phyloP scores from a whole-genome alignment of 2,888 invertebrate species.

The Hedya salicella region DNA sequence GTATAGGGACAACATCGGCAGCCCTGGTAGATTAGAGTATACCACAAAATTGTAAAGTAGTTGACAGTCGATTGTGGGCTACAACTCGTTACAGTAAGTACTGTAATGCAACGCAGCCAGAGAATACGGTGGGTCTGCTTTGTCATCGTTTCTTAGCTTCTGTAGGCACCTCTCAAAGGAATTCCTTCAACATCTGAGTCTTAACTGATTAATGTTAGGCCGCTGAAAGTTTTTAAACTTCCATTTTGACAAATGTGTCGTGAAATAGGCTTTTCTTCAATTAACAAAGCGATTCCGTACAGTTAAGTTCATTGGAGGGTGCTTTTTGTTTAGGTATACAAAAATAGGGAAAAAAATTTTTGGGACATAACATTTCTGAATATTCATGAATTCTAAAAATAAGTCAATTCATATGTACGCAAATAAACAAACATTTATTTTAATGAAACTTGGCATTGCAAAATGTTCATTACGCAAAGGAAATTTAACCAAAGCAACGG shows the following conservation, averaged over 20 bases:
- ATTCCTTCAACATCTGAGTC: slow-evolving; percentile 72
- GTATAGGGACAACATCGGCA: slow-evolving; percentile 7
- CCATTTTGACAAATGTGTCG: slow-evolving; percentile 57
- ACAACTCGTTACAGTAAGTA: slow-evolving; percentile 19
- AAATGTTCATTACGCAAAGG: no score
- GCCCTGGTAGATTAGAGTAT: slow-evolving; percentile 15
- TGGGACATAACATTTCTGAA: background rate
- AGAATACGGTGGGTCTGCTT: slow-evolving; percentile 45
- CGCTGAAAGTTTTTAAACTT: slow-evolving; percentile 58
- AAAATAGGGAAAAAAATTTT: background rate
- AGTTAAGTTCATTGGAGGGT: slow-evolving; percentile 1
- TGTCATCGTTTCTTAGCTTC: slow-evolving; percentile 59
- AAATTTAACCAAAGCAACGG: background rate
- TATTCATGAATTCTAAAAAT: background rate
- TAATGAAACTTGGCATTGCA: no score
- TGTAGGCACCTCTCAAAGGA: slow-evolving; percentile 53
- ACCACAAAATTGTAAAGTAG: slow-evolving; percentile 23
- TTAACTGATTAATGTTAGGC: slow-evolving; percentile 64
- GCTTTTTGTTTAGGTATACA: background rate
- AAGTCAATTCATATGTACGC: background rate
- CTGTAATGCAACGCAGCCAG: slow-evolving; percentile 9
- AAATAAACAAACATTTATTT: no score
- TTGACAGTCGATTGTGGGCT: slow-evolving; percentile 10
- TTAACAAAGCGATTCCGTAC: slow-evolving; percentile 45
- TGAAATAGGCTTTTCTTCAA: slow-evolving; percentile 49